Evolutionary conservation across 2,888 invertebrate species (phyloP), one percentile per base, ranked within the genome.

Genomic region (Caenorhabditis becei): DNA sequence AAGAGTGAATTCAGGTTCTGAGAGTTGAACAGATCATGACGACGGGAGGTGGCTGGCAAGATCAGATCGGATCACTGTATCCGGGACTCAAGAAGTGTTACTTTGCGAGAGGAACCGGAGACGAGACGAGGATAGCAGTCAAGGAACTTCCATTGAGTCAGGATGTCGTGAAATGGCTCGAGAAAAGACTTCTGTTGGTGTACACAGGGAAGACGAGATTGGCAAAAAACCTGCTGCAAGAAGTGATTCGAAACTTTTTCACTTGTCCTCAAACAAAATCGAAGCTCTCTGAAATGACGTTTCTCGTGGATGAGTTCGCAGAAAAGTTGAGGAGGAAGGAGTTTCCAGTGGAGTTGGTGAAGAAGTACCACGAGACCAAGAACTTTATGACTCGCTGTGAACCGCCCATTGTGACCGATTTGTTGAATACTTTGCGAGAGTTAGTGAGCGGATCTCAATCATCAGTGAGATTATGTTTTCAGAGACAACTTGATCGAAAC

Each of bases 1-100:
- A 14, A 14, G 41, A 41, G 41, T 41, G 41, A 41, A 14, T 59
- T 7, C 82, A 93, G 93, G 93, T 93, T 2, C 86, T 93, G 16
- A 91, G 92, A 80, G 89, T 93, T 32, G 93, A 93, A 83, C 93
- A 93, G 86, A 84, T 93, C 83, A 87, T 93, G 85, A 93, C 93
- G 2, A 93, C 93, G 8, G 93, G 93, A 3, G 93, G 93, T 1
- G 93, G 93, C 0, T 93, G 93, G 93, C 93, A 93, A 88, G 93
- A 93, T 72, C 85, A 86, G 59, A 82, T 93, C 1, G 93, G 93
- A 20, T 93, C 93, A 0, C 84, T 93, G 14, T 87, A 90, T 41
- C 92, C 92, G 1, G 93, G 93, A 1, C 83, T 93, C 35, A 92
- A 92, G 69, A 86, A 92, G 37, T 92, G 92, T 16, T 74, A 28